Evolutionary conservation across 2,113 vertebrate species (phyloP), one percentile per base, ranked within the genome.

Genomic region (Pomatorhinus ruficollis): DNA sequence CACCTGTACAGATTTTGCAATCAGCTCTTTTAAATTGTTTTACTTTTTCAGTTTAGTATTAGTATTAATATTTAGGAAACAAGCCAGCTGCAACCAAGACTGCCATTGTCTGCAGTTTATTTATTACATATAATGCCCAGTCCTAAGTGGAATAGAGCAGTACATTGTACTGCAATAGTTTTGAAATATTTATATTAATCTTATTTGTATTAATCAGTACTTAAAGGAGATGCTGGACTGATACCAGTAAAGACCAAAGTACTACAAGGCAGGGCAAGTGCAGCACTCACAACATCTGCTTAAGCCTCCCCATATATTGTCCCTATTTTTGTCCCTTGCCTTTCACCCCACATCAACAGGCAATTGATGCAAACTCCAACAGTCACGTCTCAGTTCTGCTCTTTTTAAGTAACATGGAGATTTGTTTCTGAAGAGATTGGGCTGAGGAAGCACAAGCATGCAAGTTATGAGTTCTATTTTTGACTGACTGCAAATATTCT

Each of bases 31-130:
- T 86, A 96, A 96, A 97, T 90, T 97, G 97, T 98, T 98, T 97
- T 98, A 97, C 87, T 94, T 97, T 83, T 65, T 59, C 95, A 85
- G 91, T 79, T 81, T 45, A 75, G 75, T 83, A 97, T 97, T 96
- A 97, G 93, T 93, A 97, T 97, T 98, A 97, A 97, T 98, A 96
- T 98, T 98, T 97, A 96, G 97, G 97, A 97, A 98, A 98, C 89
- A 97, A 95, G 95, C 91, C 82, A 97, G 94, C 84, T 90, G 63
- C 33, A 96, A 88, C 66, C 57, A 92, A 80, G 89, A 60, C 33
- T 89, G 78, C 27, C 89, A 70, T 74, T 89, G 60, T 84, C 94
- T 93, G 66, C 49, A 65, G 44, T 79, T 94, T 89, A 93, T 90
- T 89, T 92, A 84, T 83, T 76, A 27, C 16, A 54, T 21, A 15